phyloP scores from a whole-genome alignment of 2,888 invertebrate species.

The Gryllus longicercus region DNA sequence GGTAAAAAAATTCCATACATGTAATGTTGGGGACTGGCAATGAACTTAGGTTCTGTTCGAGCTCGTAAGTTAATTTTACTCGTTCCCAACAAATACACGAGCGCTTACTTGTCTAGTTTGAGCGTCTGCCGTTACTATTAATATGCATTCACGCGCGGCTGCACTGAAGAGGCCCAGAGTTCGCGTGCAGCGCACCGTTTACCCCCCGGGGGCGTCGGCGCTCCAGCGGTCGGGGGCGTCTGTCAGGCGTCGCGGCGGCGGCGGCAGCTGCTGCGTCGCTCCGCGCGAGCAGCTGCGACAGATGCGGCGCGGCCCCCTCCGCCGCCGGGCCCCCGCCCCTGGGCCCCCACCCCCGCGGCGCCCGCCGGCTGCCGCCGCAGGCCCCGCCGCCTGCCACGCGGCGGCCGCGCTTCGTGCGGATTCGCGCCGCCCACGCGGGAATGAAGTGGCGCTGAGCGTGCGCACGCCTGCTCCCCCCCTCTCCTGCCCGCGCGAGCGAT shows the following conservation, averaged over 20 bases:
- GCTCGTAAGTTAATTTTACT: too few species aligned
- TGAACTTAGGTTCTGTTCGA: too few species aligned
- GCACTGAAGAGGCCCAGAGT: not conserved
- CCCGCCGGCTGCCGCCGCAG: not conserved
- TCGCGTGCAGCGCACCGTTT: not conserved
- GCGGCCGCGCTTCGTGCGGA: too few species aligned
- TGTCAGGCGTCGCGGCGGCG: not conserved
- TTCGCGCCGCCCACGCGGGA: too few species aligned
- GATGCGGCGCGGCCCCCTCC: not conserved
- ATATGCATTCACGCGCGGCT: not conserved
- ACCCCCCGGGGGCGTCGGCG: not conserved
- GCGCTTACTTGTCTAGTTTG: too few species aligned
- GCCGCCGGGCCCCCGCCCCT: conserved; percentile 11
- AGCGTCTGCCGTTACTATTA: too few species aligned
- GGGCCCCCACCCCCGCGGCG: not conserved
- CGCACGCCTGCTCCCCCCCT: not conserved
- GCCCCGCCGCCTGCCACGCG: conserved; percentile 4
- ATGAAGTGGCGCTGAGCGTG: too few species aligned
- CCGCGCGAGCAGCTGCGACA: too few species aligned
- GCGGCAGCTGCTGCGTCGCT: too few species aligned
- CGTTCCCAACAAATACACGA: too few species aligned
- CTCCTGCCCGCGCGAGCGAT: conserved; percentile 11
- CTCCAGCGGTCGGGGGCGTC: not conserved
- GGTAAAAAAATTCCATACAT: too few species aligned
- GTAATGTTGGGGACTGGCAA: too few species aligned